Evolutionary conservation across 2,113 vertebrate species (phyloP), one percentile per base, ranked within the genome.

Genomic region (Tychaedon coryphoeus): DNA sequence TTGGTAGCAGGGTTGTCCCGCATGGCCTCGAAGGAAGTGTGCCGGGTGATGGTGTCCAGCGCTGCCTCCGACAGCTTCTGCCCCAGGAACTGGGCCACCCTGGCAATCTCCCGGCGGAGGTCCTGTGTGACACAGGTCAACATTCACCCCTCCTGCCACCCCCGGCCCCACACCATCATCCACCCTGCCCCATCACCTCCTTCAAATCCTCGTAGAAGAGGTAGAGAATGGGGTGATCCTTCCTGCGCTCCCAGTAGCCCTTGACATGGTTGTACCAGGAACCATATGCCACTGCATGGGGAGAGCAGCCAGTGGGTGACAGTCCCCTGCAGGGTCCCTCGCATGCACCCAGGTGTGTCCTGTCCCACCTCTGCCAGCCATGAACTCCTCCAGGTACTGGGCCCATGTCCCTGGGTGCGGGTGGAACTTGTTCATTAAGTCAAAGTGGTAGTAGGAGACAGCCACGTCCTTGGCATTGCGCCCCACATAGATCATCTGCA

Each of bases 341-440:
- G 10, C 36, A 24, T 2, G 1, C 19, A 58, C 60, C 60, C 43
- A 4, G 15, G 9, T 8, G 6, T 53, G 11, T 26, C 38, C 22
- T 9, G 43, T 67, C 83, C 42, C 94, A 99, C 99, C 90, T 82
- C 97, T 95, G 96, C 98, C 98, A 3, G 64, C 89, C 97, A 99
- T 98, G 86, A 99, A 99, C 85, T 98, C 97, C 47, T 97, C 89
- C 79, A 99, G 72, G 96, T 98, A 99, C 40, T 97, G 95, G 4
- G 96, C 97, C 98, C 99, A 99, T 0, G 98, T 96, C 3, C 98
- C 98, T 0, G 79, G 79, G 24, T 81, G 34, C 1, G 78, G 78
- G 2, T 50, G 29, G 0, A 81, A 50, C 24, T 81, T 60, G 54
- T 81, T 81, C 78, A 81, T 81, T 11, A 81, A 10, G 1, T 82